Evolutionary conservation across 2,113 vertebrate genomes (phyloP), one percentile per base, ranked within the genome.

Genomic region (Zosterops borbonicus): DNA sequence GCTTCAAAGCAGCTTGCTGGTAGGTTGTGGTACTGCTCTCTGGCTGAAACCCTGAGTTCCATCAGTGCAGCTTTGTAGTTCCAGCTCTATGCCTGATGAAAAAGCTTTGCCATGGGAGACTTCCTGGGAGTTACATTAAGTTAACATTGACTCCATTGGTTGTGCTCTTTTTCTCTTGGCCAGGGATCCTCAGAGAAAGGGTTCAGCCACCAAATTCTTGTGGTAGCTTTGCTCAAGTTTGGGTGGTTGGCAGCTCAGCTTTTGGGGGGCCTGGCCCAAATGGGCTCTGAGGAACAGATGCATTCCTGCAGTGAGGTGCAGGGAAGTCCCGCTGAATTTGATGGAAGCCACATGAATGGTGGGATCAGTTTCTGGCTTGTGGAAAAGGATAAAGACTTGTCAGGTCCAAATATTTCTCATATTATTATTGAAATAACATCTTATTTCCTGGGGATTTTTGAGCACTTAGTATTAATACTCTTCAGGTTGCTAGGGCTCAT

Each of bases 81-180:
- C 68, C n/a, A 62, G 42, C 28, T 15, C 14, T 20, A 0, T 27
- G 17, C 50, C 31, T 50, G 71, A 17, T 39, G 50, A 31, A 60
- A 68, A 31, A 87, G 46, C 46, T 41, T 5, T 16, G 2, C 49
- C 28, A 17, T 0, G 4, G 25, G 58, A 63, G 35, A 12, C 69
- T 71, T 46, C 33, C 23, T 16, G 24, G 15, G 15, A 23, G 2
- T 64, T 83, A 9, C 16, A 2, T 7, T 70, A 35, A 27, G 39
- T 84, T 41, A 52, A 8, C 31, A 28, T 37, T 56, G 64, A 31
- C 23, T 25, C 35, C 24, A 3, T 20, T 0, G 11, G 17, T 39
- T 0, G 0, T 0, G 0, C 3, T 12, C 2, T 67, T 85, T 64
- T 52, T 33, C 31, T 41, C 25, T 27, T 46, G 24, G 9, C 22